Percentiles rank a stretch among this genome's conserved stretches.
Conservation (phyloP, 2,113 vertebrate species). For the Taxidea taxus region DNA sequence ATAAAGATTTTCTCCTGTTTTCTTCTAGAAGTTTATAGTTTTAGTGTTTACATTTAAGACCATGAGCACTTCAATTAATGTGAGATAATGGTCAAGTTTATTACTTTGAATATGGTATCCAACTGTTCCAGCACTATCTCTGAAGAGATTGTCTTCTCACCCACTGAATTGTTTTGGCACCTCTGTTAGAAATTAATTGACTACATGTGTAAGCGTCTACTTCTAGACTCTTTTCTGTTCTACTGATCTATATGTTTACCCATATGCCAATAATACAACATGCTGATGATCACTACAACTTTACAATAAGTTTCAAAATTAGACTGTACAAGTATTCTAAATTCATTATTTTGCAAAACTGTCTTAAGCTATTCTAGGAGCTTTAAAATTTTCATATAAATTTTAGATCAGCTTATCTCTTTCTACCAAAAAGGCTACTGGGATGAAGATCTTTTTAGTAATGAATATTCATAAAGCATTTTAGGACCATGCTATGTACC, state of each 20-base stretch:
- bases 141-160: background rate
- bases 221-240: background rate
- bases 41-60: background rate
- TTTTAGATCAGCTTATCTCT: conserved; percentile 1
- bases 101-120: background rate
- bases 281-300: background rate
- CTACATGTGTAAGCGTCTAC: background rate
- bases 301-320: conserved; percentile 1
- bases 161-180: background rate
- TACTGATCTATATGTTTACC: background rate
- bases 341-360: background rate
- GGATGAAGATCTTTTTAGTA: background rate
- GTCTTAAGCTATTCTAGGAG: background rate
- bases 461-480: background rate
- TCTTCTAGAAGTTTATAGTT: conserved; percentile 6
- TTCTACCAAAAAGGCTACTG: background rate
- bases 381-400: background rate
- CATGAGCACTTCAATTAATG: conserved; percentile 11
- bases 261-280: background rate
- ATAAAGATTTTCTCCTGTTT: background rate
- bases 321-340: background rate
- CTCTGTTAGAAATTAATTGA: conserved; percentile 4
- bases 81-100: background rate
- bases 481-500: background rate
- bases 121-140: background rate